Evolutionary conservation across 2,797 vertebrate species (phyloP).

Genomic region (Pitangus sulphuratus): DNA sequence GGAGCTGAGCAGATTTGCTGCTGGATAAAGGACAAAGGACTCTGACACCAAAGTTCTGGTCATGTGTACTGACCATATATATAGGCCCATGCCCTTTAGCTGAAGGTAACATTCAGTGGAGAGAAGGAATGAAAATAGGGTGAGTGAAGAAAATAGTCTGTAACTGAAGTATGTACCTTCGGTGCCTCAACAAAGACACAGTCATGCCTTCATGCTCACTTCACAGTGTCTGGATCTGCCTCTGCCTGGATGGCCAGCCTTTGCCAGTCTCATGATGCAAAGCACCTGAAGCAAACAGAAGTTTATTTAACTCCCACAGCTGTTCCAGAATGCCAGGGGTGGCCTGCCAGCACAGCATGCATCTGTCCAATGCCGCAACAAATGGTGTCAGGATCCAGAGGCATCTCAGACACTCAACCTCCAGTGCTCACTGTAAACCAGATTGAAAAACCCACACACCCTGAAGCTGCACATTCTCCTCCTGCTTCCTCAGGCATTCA

Average conservation of each 20-base stretch:
- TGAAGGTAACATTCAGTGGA: background rate
- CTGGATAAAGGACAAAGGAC: slow-evolving; percentile 1
- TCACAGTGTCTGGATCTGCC: background rate
- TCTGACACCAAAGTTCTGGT: background rate
- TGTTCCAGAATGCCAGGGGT: background rate
- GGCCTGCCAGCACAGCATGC: background rate
- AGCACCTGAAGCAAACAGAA: background rate
- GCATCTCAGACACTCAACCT: background rate
- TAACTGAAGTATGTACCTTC: background rate
- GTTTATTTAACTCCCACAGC: background rate
- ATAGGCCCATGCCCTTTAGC: background rate
- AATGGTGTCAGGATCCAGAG: background rate
- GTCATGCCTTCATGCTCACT: background rate
- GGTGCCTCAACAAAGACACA: background rate
- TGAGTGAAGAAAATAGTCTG: background rate
- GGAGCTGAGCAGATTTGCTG: background rate
- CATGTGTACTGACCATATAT: background rate
- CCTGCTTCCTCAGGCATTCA: slow-evolving; percentile 1
- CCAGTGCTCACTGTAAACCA: background rate
- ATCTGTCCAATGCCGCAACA: background rate
- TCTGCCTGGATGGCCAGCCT: background rate
- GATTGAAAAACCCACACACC: background rate
- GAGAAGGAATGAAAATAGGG: background rate
- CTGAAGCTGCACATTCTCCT: slow-evolving; percentile 38
- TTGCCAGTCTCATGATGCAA: background rate